Conservation (phyloP, 2,113 vertebrate genomes). For the Equus przewalskii region DNA sequence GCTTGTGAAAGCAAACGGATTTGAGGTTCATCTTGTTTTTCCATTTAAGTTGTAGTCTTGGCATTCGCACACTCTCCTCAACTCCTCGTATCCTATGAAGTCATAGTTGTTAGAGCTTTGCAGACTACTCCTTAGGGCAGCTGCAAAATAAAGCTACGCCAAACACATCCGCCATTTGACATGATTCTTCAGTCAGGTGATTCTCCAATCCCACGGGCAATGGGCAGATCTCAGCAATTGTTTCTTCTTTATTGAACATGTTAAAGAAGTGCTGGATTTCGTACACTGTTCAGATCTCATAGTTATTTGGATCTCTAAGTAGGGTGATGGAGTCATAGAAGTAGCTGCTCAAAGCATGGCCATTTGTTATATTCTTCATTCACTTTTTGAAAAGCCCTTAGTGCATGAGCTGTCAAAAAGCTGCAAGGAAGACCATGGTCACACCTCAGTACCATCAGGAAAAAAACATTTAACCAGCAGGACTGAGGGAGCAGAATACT, state of each 20-base stretch:
- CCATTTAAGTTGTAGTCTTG: background rate
- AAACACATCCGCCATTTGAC: background rate
- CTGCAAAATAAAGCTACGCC: background rate
- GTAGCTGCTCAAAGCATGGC: background rate
- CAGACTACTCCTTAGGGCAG: background rate
- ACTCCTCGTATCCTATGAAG: background rate
- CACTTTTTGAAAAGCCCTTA: background rate
- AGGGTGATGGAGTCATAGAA: background rate
- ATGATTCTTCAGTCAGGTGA: background rate
- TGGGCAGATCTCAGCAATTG: background rate
- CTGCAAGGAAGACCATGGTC: background rate
- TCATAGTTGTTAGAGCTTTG: background rate
- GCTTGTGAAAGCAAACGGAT: conserved; percentile 85
- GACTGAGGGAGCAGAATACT: background rate
- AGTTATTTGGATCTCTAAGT: conserved; percentile 14
- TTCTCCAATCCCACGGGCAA: background rate
- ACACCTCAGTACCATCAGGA: background rate
- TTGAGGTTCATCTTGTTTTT: conserved; percentile 89
- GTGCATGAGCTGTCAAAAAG: background rate
- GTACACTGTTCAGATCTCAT: background rate
- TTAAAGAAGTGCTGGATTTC: background rate
- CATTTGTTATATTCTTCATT: background rate
- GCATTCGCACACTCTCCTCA: background rate
- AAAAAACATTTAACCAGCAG: background rate
- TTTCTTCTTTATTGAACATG: background rate